phyloP scores from a whole-genome alignment of 2,113 vertebrate genomes.

The Macaca nemestrina region DNA sequence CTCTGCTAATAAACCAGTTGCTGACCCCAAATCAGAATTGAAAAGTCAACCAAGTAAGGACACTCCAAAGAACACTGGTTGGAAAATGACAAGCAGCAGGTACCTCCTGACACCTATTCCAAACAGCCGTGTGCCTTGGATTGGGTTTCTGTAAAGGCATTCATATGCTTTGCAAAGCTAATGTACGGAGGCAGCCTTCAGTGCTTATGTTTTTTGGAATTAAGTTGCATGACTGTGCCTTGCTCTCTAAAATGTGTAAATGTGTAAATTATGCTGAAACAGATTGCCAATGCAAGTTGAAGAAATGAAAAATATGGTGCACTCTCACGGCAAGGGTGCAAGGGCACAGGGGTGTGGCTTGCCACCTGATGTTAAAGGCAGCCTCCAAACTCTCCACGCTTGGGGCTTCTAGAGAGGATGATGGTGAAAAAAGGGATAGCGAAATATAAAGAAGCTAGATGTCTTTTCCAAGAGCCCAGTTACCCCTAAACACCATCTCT shows the following conservation, averaged over 20 bases:
- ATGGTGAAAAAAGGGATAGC: constrained; percentile 44
- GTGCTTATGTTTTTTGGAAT: constrained; percentile 89
- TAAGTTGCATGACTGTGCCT: constrained; percentile 86
- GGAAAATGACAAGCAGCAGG: constrained; percentile 72
- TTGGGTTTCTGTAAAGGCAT: constrained; percentile 76
- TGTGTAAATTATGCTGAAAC: constrained; percentile 89
- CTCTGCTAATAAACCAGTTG: not conserved
- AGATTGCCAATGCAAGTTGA: constrained; percentile 86
- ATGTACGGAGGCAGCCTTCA: constrained; percentile 79
- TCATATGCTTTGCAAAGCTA: constrained; percentile 81
- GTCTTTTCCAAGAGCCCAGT: not conserved
- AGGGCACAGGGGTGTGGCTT: constrained; percentile 81
- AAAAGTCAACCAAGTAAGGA: constrained; percentile 55
- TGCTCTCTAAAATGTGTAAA: constrained; percentile 88
- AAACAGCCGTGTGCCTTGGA: constrained; percentile 74
- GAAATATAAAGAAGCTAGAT: not conserved
- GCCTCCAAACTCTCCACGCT: constrained; percentile 69
- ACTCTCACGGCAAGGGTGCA: constrained; percentile 78
- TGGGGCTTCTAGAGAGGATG: not conserved
- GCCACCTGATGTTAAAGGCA: constrained; percentile 78
- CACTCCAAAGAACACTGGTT: constrained; percentile 59
- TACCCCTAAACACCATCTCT: not conserved
- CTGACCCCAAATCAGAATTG: constrained; percentile 38
- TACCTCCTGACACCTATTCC: constrained; percentile 76
- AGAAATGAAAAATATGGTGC: constrained; percentile 87